These are phyloP conservation scores for Watersipora subatra DNA, from an alignment of 1,140 invertebrate genomes.

Conservation along the genomic window DNA sequence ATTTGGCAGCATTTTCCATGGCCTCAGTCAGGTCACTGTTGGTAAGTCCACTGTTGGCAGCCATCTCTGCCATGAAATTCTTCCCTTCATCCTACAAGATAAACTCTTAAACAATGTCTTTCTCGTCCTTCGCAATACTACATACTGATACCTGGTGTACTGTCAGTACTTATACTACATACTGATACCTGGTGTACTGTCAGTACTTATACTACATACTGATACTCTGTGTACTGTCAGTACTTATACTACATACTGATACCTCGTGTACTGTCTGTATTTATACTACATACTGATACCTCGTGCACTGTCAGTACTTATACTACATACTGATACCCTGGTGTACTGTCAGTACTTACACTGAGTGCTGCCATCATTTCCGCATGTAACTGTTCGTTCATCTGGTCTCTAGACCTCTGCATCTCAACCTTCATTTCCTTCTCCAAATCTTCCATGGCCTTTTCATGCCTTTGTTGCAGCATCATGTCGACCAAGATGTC, in stretches of 20 bases:
- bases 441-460: slow-evolving; percentile 24
- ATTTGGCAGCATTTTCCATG: slow-evolving; percentile 16
- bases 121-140: background rate
- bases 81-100: slow-evolving; percentile 21
- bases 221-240: too few species aligned
- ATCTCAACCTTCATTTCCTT: slow-evolving; percentile 28
- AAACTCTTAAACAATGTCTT: background rate
- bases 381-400: slow-evolving; percentile 23
- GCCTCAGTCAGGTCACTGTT: slow-evolving; percentile 20
- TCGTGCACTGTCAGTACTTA: too few species aligned
- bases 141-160: too few species aligned
- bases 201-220: too few species aligned
- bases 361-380: slow-evolving; percentile 25
- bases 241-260: too few species aligned
- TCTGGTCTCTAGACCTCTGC: slow-evolving; percentile 22
- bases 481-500: slow-evolving; percentile 20
- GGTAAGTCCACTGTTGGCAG: slow-evolving; percentile 25
- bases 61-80: slow-evolving; percentile 24
- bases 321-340: too few species aligned
- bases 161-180: too few species aligned
- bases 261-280: too few species aligned
- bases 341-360: too few species aligned
- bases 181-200: too few species aligned
- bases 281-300: too few species aligned
- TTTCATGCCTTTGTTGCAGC: slow-evolving; percentile 26